Conservation (phyloP, 2,113 vertebrate species). For the Varanus komodoensis region DNA sequence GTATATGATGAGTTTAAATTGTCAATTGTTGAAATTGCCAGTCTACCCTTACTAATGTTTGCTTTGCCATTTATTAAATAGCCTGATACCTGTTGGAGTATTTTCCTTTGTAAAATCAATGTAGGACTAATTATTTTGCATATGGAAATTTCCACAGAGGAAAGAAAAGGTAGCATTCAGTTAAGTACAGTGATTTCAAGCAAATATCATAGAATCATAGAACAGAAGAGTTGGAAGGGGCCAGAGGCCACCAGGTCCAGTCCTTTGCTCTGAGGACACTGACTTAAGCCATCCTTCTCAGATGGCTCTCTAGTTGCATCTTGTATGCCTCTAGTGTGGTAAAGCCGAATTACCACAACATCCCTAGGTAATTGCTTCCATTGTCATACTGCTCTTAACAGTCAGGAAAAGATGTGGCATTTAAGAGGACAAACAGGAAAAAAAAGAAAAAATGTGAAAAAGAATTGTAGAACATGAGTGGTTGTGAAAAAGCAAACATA, state of each 20-base stretch:
- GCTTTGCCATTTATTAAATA: background rate
- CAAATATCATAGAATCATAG: no score
- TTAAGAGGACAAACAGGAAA: background rate
- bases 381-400: no score
- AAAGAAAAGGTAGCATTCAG: background rate
- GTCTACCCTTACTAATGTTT: background rate
- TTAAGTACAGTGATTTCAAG: background rate
- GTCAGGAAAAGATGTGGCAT: background rate
- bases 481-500: background rate
- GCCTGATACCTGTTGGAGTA: background rate
- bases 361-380: no score
- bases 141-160: background rate
- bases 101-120: conserved; percentile 6
- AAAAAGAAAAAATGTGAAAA: background rate
- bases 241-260: no score
- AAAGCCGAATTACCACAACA: no score
- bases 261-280: no score
- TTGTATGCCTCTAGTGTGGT: no score
- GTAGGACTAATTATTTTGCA: background rate
- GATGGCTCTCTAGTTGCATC: no score
- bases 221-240: no score
- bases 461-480: background rate
- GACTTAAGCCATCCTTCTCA: no score
- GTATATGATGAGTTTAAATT: background rate
- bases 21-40: background rate